A percentile compares a stretch with the other conserved stretches of the same genome.
Evolutionary conservation across 2,113 vertebrate species (phyloP).

Genomic region (Lepus americanus): DNA sequence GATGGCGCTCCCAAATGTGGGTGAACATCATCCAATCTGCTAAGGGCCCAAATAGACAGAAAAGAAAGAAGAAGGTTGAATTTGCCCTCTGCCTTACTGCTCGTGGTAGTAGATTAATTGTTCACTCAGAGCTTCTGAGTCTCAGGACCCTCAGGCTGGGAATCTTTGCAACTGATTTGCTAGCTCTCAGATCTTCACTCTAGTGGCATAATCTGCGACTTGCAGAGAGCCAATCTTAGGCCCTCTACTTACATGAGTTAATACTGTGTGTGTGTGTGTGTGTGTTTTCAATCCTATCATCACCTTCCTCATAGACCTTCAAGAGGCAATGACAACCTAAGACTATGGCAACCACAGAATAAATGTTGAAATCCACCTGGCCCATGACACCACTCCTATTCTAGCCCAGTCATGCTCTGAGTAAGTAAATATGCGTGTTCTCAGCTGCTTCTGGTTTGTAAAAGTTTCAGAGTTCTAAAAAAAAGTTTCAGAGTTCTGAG

Average conservation of each 20-base stretch:
- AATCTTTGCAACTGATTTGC: not conserved
- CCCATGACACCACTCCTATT: not conserved
- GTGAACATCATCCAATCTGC: not conserved
- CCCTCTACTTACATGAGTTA: not conserved
- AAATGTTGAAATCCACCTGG: not conserved
- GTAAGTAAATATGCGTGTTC: not conserved
- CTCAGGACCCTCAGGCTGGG: not conserved
- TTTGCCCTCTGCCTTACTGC: not conserved
- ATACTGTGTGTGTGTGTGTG: not conserved
- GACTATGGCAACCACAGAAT: not conserved
- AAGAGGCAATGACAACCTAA: not conserved
- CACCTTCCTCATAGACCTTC: not conserved
- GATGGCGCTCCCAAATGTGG: not conserved
- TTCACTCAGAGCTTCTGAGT: not conserved
- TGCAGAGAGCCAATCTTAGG: not conserved
- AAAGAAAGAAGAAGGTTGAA: not conserved
- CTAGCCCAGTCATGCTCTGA: accelerated
- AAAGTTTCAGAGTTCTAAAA: not conserved
- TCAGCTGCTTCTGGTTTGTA: not conserved
- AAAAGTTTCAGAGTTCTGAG: not conserved
- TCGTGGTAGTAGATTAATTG: not conserved
- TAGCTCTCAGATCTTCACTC: not conserved
- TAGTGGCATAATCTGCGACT: not conserved
- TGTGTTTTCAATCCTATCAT: not conserved
- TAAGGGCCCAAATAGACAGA: not conserved